Percentiles rank a stretch among this genome's conserved stretches.
These are phyloP conservation scores for Hippoglossus stenolepis DNA, from an alignment of 2,113 vertebrate genomes.

Conservation along the genomic window DNA sequence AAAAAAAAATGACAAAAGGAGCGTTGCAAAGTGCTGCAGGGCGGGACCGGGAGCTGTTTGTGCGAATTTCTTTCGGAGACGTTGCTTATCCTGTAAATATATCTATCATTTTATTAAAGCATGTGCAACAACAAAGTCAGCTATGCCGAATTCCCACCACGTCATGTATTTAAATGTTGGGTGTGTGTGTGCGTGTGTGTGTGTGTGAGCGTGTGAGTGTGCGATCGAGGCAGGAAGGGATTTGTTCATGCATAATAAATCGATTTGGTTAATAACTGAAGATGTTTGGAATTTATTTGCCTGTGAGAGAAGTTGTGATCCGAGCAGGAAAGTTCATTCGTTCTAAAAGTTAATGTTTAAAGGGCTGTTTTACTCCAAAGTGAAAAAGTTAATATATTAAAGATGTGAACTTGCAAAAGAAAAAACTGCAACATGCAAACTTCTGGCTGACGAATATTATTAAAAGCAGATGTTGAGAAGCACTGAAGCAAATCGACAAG, in stretches of 20 bases:
- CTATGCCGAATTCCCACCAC: conserved; percentile 84
- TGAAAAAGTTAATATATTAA: too few relatives aligned
- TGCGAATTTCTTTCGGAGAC: conserved; percentile 71
- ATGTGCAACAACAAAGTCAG: conserved; percentile 93
- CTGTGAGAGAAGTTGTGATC: not conserved
- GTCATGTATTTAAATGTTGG: conserved; percentile 85
- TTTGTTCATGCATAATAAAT: conserved; percentile 87
- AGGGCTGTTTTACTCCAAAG: not conserved
- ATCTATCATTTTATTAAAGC: conserved; percentile 98
- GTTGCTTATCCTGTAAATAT: conserved; percentile 96
- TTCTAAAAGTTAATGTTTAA: not conserved
- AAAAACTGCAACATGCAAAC: too few relatives aligned
- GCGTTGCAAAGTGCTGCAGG: conserved; percentile 67
- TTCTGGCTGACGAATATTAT: too few relatives aligned
- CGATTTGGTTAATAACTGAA: conserved; percentile 84
- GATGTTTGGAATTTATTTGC: conserved; percentile 51
- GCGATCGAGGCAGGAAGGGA: conserved; percentile 70
- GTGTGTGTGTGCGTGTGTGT: conserved; percentile 46
- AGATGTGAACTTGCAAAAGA: too few relatives aligned
- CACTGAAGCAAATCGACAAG: too few relatives aligned
- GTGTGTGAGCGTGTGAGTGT: conserved; percentile 23
- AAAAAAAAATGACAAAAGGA: conserved; percentile 11
- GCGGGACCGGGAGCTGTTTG: conserved; percentile 73
- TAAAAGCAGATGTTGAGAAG: too few relatives aligned
- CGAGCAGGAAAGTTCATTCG: not conserved